Evolutionary conservation across 1,140 invertebrate species (phyloP).

Genomic region (Ceratina australensis): DNA sequence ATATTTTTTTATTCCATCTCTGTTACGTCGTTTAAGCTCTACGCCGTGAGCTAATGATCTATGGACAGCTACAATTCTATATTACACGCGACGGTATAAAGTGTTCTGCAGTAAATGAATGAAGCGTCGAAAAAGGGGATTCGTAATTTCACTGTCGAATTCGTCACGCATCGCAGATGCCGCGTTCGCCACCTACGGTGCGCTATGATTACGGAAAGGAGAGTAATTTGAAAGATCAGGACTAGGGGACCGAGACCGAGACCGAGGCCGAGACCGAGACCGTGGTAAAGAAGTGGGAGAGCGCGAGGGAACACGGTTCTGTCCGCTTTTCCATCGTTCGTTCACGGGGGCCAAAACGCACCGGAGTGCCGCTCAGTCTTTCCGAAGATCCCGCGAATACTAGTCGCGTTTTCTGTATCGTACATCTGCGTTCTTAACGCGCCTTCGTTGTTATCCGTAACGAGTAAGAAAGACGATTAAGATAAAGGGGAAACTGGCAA

Average conservation of each 20-base stretch:
- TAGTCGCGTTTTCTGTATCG: background rate
- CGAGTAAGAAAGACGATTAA: background rate
- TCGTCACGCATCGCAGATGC: too few relatives aligned
- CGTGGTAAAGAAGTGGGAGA: conserved; percentile 47
- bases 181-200: background rate
- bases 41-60: too few relatives aligned
- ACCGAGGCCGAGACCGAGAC: conserved; percentile 9
- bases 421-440: background rate
- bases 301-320: conserved; percentile 40
- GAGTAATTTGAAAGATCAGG: conserved; percentile 16
- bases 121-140: background rate
- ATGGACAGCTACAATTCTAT: too few relatives aligned
- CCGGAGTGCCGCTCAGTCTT: conserved; percentile 60
- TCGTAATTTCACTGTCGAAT: background rate
- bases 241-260: conserved; percentile 9
- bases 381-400: conserved; percentile 55
- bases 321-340: conserved; percentile 50
- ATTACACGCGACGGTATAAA: too few relatives aligned
- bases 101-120: too few relatives aligned
- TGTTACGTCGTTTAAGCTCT: too few relatives aligned
- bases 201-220: background rate
- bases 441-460: background rate
- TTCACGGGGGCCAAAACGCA: conserved; percentile 42
- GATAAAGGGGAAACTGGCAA: too few relatives aligned
- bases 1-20: background rate